These are phyloP conservation scores for Amblyteles armatorius DNA, from an alignment of 2,888 invertebrate genomes.

Conservation along the genomic window DNA sequence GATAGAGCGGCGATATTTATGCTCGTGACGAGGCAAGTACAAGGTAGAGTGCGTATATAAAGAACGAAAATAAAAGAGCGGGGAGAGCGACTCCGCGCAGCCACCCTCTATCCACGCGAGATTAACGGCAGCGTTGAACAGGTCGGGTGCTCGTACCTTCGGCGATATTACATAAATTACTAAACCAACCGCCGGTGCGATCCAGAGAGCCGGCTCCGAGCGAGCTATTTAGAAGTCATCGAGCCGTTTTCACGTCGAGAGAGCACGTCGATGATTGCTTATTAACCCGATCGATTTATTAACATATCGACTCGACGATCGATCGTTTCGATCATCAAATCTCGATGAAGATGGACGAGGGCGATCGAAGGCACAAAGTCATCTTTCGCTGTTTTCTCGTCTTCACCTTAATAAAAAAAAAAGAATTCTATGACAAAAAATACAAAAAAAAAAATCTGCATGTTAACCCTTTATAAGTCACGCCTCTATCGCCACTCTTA, in stretches of 20 bases:
- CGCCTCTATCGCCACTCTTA: too few species aligned
- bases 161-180: slow-evolving; percentile 67
- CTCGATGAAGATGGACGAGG: neutral
- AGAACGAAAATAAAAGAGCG: slow-evolving; percentile 47
- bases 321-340: neutral
- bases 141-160: slow-evolving; percentile 55
- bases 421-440: too few species aligned
- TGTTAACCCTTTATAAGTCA: too few species aligned
- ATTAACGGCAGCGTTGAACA: slow-evolving; percentile 67
- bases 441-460: too few species aligned
- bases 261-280: slow-evolving; percentile 47
- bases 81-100: slow-evolving; percentile 41
- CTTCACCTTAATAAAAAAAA: too few species aligned
- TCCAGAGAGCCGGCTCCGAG: slow-evolving; percentile 28
- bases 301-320: slow-evolving; percentile 27
- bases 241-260: slow-evolving; percentile 61
- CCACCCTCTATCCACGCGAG: slow-evolving; percentile 46
- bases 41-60: slow-evolving; percentile 33
- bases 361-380: too few species aligned
- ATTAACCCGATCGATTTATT: slow-evolving; percentile 63
- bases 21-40: slow-evolving; percentile 64
- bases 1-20: slow-evolving; percentile 59
- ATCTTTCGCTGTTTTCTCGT: too few species aligned
- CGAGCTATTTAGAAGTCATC: slow-evolving; percentile 61
- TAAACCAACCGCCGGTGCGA: slow-evolving; percentile 47